Conservation (phyloP, 1,140 invertebrate genomes). For the Alviniconcha marisindica region DNA sequence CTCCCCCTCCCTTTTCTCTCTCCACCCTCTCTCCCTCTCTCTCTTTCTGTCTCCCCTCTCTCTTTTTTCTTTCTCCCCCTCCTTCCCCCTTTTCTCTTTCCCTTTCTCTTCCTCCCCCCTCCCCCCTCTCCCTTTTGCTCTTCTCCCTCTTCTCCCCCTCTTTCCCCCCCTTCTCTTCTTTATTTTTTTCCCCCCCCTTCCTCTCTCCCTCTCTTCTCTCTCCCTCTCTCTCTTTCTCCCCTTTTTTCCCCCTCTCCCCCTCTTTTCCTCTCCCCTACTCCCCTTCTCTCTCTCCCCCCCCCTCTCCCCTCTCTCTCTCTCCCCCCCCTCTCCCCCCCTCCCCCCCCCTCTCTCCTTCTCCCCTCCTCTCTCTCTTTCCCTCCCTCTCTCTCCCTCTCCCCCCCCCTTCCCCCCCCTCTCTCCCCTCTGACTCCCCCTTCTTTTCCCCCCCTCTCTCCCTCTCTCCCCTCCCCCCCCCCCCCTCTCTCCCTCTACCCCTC, state of each 20-base stretch:
- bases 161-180: neutral
- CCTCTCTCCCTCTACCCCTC: neutral
- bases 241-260: neutral
- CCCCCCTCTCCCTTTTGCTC: neutral
- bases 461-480: neutral
- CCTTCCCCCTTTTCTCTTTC: neutral
- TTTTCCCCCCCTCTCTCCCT: neutral
- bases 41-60: too few relatives aligned
- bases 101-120: neutral
- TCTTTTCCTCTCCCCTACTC: neutral
- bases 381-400: too few relatives aligned
- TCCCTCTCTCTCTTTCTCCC: constrained; percentile 2
- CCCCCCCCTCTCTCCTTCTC: neutral
- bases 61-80: too few relatives aligned
- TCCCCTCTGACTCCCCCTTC: too few relatives aligned
- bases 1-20: too few relatives aligned
- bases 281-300: neutral
- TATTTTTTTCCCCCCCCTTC: too few relatives aligned
- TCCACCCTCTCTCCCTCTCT: too few relatives aligned
- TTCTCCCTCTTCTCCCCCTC: neutral
- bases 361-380: neutral
- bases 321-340: neutral
- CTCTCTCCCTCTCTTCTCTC: neutral
- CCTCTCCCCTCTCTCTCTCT: neutral
- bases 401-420: neutral